These are phyloP conservation scores for Riparia riparia DNA, from an alignment of 2,113 vertebrate genomes.

Conservation along the genomic window DNA sequence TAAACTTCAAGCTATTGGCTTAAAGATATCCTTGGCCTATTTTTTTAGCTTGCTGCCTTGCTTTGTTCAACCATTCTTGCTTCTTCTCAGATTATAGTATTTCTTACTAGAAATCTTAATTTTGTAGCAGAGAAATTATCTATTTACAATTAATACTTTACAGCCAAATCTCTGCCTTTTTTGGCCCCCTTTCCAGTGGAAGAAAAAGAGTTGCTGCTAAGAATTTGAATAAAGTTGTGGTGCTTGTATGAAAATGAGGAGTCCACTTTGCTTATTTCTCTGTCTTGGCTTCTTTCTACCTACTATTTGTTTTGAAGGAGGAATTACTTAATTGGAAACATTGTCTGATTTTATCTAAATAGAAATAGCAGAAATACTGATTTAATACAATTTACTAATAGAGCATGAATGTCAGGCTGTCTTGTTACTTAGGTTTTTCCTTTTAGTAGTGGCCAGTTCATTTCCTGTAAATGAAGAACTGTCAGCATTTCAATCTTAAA, in stretches of 20 bases:
- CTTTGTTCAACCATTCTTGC: background rate
- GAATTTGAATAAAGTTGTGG: background rate
- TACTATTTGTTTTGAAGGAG: background rate
- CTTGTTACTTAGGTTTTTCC: background rate
- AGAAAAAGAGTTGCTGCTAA: background rate
- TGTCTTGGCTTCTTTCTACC: background rate
- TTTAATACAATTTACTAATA: background rate
- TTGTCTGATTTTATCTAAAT: background rate
- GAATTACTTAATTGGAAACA: background rate
- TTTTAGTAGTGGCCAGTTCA: background rate
- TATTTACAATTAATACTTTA: background rate
- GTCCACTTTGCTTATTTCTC: background rate
- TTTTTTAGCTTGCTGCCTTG: background rate
- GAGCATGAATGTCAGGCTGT: background rate
- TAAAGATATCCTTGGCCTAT: background rate
- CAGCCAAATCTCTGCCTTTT: background rate
- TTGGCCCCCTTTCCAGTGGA: background rate
- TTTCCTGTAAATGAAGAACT: background rate
- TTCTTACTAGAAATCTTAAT: background rate
- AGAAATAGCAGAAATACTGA: background rate
- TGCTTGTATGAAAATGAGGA: background rate
- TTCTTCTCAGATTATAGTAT: background rate
- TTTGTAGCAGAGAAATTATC: background rate
- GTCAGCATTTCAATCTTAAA: conserved; percentile 28
- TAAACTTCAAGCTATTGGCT: background rate